Conservation (phyloP, 2,797 vertebrate genomes). For the Mormyrus hasselquistii region DNA sequence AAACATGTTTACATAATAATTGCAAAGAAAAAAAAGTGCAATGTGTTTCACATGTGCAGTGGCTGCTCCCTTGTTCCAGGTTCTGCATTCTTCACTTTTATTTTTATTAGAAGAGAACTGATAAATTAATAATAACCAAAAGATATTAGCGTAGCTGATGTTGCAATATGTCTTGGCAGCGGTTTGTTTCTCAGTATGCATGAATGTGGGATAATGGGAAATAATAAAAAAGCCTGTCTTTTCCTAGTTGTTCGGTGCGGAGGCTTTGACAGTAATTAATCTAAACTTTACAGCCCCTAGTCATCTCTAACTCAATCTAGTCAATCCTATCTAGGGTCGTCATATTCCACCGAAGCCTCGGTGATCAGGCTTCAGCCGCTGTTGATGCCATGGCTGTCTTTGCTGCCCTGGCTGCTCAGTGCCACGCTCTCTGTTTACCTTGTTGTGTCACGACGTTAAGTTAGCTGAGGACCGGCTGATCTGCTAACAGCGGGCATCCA, state of each 20-base stretch:
- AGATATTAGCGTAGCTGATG: not conserved
- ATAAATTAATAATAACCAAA: constrained; percentile 11
- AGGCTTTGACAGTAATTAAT: not conserved
- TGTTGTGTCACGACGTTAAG: not conserved
- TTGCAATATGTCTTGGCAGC: not conserved
- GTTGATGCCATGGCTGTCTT: not conserved
- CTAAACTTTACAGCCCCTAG: not conserved
- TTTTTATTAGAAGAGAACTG: constrained; percentile 2
- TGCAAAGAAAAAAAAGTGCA: constrained; percentile 29
- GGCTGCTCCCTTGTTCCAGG: not conserved
- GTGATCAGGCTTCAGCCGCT: not conserved
- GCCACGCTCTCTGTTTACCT: not conserved
- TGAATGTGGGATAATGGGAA: not conserved
- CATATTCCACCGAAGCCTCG: not conserved
- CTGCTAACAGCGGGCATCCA: not conserved
- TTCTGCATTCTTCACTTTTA: constrained; percentile 23
- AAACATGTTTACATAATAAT: constrained; percentile 32
- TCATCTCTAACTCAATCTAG: not conserved
- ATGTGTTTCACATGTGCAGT: not conserved
- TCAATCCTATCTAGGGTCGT: not conserved
- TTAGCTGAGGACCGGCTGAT: not conserved
- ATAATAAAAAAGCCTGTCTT: not conserved
- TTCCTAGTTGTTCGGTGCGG: not conserved
- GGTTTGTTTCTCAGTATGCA: not conserved
- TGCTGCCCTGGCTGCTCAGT: not conserved